Evolutionary conservation across 2,888 invertebrate genomes (phyloP).

Genomic region (Pecten maximus): DNA sequence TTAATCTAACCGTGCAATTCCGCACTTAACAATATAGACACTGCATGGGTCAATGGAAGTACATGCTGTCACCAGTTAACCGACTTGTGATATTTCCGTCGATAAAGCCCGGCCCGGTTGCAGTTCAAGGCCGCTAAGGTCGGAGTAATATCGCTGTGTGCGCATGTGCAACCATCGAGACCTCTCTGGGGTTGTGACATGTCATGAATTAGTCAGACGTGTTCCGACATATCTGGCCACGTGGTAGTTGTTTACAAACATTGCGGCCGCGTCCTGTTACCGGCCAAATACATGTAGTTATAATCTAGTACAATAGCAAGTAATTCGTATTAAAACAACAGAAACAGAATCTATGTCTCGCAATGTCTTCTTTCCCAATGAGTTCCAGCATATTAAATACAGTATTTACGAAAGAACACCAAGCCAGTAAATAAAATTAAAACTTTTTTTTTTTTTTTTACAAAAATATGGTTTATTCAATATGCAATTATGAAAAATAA

Average conservation of each 20-base stretch:
- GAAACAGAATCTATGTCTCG: too few species aligned
- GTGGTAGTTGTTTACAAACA: constrained; percentile 23
- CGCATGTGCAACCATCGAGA: background rate
- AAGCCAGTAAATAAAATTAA: background rate
- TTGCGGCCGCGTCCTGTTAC: background rate
- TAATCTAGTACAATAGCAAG: too few species aligned
- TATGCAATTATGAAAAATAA: background rate
- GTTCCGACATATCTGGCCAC: background rate
- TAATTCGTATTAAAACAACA: too few species aligned
- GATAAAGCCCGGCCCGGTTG: background rate
- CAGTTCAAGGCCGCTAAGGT: background rate
- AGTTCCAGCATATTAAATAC: too few species aligned
- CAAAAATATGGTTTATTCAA: background rate
- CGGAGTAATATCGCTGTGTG: background rate
- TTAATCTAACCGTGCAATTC: too few species aligned
- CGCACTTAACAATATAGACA: background rate
- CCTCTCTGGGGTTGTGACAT: background rate
- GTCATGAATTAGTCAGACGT: background rate
- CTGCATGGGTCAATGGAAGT: background rate
- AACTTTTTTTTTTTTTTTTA: background rate
- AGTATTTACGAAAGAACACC: too few species aligned
- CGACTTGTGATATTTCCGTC: background rate
- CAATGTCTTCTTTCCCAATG: too few species aligned
- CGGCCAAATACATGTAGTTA: too few species aligned
- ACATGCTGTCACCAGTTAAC: background rate